Base-by-base conservation (phyloP, 2,113 vertebrate genomes). In the Cottus gobio region DNA sequence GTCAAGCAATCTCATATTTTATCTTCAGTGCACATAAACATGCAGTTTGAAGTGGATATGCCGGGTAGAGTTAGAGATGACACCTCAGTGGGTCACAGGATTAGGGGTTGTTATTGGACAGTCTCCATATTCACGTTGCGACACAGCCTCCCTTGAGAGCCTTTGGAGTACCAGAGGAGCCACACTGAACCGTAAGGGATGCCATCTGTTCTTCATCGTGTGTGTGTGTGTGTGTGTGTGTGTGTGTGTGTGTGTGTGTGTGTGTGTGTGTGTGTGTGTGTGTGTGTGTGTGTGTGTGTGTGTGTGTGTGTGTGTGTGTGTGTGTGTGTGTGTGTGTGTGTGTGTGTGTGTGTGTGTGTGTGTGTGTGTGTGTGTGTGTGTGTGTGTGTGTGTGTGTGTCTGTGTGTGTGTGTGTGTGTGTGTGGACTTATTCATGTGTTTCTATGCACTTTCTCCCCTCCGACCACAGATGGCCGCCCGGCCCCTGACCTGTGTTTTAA, bases 401-500 rank as follows among this genome's bases (percentile, higher is more conserved):
- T 58, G 24, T 78, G 31, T 64, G 11, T 54, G 48, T 58, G 24
- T 80, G 31, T 62, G 52, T 64, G 36, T 48, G 37, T 37, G 58
- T 62, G 50, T 10, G 42, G 39, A 48, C 13, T 7, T 71, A 34
- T 71, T 66, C 15, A 66, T 63, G 48, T 73, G 13, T 56, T 54
- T 52, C 7, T 74, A 16, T 76, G 10, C 52, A 13, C 75, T 71
- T 52, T 80, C 44, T 70, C 5, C 68, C 8, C 2, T 74, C 7
- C 5, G n/a, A 48, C 91, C 31, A 36, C 81, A 99, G 98, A 96
- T 89, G 96, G 96, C 20, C 91, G 66, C 22, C 91, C 95, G 10
- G 97, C 97, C 34, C 97, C 96, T 15, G 96, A 98, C 0, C 69
- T 94, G 84, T 99, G 98, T 89, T 99, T 99, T 8, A 95, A 95